Base-by-base conservation (phyloP, 2,888 invertebrate species). In the Cheilosia grossa region DNA sequence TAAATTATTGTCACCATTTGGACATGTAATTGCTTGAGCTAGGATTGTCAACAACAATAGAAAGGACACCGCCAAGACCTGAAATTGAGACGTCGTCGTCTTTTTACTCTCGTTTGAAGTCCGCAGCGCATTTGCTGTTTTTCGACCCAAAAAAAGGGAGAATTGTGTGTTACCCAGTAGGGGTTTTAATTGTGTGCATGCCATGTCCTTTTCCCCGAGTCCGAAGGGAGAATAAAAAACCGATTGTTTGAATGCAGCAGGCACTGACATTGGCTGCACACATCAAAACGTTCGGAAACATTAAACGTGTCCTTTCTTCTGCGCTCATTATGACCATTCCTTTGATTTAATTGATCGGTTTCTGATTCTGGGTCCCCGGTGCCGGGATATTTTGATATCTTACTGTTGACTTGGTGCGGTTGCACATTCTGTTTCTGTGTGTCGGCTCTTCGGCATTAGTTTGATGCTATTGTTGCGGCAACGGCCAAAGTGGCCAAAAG, bases 1-100 rank as follows among this genome's bases (percentile, higher is more conserved):
- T 81, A 85, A 85, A 80, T 80, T 85, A 85, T 85, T 81, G 81
- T 85, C 85, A 85, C 85, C 85, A 85, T 85, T 85, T 81, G 81
- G 85, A 85, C 85, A 85, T 85, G 81, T 85, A 81, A 85, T 85
- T 85, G 85, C 75, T 81, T 70, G 70, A 85, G 81, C 61, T 70
- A 66, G 75, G 58, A 81, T 85, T 85, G 81, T 85, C 75, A 75
- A 81, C 75, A 85, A 75, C 59, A 85, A 72, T 59, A 81, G 49
- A 85, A 85, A 66, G 85, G 81, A 75, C 85, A 72, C 85, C 78
- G 82, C 82, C 81, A 63, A 80, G 66, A 61, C 47, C 42, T 85
- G 85, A 80, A 85, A 85, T 85, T 85, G 85, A 85, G 85, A 85
- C 72, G 75, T 85, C 13, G 13, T 4, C 37, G 37, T 13, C 37